Conservation (phyloP, 2,113 vertebrate species). For the Lophotis ruficrista region DNA sequence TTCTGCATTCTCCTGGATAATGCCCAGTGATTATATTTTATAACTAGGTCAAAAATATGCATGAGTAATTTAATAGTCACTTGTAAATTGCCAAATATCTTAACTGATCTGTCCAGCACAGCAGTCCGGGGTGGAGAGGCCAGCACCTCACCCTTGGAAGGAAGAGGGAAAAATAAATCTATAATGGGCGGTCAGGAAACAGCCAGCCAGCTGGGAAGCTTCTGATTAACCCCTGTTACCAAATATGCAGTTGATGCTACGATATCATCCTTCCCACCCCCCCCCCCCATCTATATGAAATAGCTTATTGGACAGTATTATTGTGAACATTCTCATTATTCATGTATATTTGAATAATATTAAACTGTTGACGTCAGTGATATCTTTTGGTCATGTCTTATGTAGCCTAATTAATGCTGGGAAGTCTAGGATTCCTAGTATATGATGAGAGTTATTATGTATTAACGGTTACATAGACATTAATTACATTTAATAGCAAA, state of each 20-base stretch:
- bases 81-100: slow-evolving; percentile 1
- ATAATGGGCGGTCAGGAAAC: background rate
- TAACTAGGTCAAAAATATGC: slow-evolving; percentile 12
- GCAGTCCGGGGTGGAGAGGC: background rate
- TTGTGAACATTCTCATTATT: background rate
- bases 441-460: background rate
- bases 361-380: background rate
- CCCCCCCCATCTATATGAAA: background rate
- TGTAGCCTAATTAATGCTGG: background rate
- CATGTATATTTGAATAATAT: background rate
- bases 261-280: background rate
- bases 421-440: background rate
- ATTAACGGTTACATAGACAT: background rate
- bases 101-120: slow-evolving; percentile 6
- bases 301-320: background rate
- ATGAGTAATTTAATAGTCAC: slow-evolving; percentile 9
- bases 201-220: background rate
- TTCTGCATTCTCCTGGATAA: background rate
- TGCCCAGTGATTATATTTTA: background rate
- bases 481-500: background rate
- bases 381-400: background rate
- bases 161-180: slow-evolving; percentile 6
- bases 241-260: background rate
- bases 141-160: background rate
- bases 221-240: background rate